phyloP scores from a whole-genome alignment of 2,113 vertebrate species.

The Phrynosoma blainvillii region DNA sequence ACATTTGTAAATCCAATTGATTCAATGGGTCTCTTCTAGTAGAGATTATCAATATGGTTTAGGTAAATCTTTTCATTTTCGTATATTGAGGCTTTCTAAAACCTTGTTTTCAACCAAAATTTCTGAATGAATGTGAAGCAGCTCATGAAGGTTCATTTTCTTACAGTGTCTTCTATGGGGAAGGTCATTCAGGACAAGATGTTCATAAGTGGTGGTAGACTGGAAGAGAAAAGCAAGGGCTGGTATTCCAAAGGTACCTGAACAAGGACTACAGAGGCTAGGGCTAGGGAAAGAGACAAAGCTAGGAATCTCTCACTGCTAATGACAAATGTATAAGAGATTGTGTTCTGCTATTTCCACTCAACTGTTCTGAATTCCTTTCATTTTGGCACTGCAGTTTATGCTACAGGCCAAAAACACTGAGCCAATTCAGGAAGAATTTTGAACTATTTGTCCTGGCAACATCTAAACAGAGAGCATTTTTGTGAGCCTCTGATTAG shows the following conservation, averaged over 20 bases:
- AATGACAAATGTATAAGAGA: neutral
- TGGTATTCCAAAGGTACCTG: neutral
- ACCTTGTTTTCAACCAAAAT: too few relatives aligned
- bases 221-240: neutral
- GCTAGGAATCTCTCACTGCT: neutral
- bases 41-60: too few relatives aligned
- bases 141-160: neutral
- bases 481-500: neutral
- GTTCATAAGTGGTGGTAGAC: neutral
- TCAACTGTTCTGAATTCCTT: neutral
- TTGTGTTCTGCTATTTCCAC: neutral
- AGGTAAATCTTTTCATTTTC: neutral
- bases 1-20: too few relatives aligned
- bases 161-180: too few relatives aligned
- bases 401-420: neutral
- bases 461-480: slow-evolving; percentile 21
- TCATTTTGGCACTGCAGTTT: neutral
- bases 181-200: neutral
- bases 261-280: neutral
- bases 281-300: neutral
- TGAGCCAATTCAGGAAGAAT: slow-evolving; percentile 8
- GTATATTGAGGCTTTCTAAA: neutral
- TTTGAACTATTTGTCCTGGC: slow-evolving; percentile 10
- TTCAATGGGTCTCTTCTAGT: too few relatives aligned
- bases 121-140: too few relatives aligned